These are phyloP conservation scores for Chaetura pelagica DNA, from an alignment of 2,113 vertebrate species.

Conservation along the genomic window DNA sequence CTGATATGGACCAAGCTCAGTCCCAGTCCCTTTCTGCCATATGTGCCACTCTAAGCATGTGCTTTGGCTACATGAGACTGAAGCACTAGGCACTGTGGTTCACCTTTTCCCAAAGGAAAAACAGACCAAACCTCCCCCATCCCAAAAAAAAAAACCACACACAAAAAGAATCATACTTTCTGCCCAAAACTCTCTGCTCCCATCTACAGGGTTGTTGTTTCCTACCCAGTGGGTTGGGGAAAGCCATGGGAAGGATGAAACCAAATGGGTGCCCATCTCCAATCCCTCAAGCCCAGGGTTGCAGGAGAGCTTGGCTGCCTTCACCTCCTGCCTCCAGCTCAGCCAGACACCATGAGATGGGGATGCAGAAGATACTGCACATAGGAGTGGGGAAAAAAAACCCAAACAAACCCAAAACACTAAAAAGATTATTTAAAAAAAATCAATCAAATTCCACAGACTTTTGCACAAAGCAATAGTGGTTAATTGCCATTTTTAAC, in stretches of 20 bases:
- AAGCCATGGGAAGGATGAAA: neutral
- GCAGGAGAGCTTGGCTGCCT: too few species aligned
- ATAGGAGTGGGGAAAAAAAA: rapidly evolving
- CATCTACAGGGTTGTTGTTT: neutral
- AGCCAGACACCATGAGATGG: neutral
- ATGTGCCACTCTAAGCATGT: neutral
- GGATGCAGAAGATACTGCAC: neutral
- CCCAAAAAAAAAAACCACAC: neutral
- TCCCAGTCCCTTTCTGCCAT: neutral
- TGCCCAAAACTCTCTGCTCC: neutral
- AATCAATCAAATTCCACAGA: neutral
- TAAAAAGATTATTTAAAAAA: neutral
- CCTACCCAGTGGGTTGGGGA: neutral
- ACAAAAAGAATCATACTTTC: neutral
- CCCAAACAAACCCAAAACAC: neutral
- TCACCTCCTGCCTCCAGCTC: neutral
- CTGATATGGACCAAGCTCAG: rapidly evolving
- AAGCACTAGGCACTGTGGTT: constrained; percentile 63
- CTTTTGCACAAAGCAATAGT: constrained; percentile 24
- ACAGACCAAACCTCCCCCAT: neutral
- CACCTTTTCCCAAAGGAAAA: constrained; percentile 14
- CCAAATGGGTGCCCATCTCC: neutral
- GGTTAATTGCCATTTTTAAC: constrained; percentile 27
- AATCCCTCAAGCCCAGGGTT: neutral
- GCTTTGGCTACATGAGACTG: neutral